phyloP scores from a whole-genome alignment of 2,888 invertebrate species.

The Stenolophus ochropezus region DNA sequence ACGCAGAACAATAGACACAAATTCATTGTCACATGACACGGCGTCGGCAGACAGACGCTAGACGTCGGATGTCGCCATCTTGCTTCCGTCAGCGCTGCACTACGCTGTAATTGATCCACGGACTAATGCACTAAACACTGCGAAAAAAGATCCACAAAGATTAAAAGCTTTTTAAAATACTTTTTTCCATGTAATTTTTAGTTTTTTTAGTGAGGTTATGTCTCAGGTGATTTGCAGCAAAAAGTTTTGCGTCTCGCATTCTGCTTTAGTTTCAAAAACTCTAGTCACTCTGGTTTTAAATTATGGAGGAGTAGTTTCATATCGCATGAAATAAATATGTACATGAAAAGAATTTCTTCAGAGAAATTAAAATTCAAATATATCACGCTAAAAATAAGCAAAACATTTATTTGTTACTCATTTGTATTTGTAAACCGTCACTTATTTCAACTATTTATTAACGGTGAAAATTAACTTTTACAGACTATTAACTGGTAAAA shows the following conservation, averaged over 20 bases:
- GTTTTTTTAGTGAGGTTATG: conserved; percentile 1
- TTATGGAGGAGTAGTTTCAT: neutral
- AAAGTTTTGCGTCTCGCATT: conserved; percentile 7
- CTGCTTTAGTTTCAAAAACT: neutral
- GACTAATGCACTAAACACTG: conserved; percentile 65
- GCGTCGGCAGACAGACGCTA: conserved; percentile 43
- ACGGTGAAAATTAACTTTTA: too few relatives aligned
- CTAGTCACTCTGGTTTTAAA: neutral
- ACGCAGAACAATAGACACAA: conserved; percentile 41
- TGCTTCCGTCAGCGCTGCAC: conserved; percentile 59
- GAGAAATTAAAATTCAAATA: too few relatives aligned
- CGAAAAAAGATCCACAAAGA: conserved; percentile 52
- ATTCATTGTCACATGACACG: conserved; percentile 54
- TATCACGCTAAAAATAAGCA: too few relatives aligned
- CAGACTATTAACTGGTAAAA: too few relatives aligned
- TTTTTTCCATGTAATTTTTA: conserved; percentile 33
- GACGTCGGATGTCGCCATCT: conserved; percentile 33
- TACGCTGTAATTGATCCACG: conserved; percentile 67
- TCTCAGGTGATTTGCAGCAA: neutral
- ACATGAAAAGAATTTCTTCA: too few relatives aligned
- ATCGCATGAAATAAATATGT: neutral
- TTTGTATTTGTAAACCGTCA: too few relatives aligned
- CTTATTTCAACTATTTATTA: too few relatives aligned
- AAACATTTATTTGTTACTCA: too few relatives aligned
- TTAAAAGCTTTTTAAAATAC: conserved; percentile 51